Evolutionary conservation across 2,113 vertebrate species (phyloP), one percentile per base, ranked within the genome.

Genomic region (Psittacara wagleri): DNA sequence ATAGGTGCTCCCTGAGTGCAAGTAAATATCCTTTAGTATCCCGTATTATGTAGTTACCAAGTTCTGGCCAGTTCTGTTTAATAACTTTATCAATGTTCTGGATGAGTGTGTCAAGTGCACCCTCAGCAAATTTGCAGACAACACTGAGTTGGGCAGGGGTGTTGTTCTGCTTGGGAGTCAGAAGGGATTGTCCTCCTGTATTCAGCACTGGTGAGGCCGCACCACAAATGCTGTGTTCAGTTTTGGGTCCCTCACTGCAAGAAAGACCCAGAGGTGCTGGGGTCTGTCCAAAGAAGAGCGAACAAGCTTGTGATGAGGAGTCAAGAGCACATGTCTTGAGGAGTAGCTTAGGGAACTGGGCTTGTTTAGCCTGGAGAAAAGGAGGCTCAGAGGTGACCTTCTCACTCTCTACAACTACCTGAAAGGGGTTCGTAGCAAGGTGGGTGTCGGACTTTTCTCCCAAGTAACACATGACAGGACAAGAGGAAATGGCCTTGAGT

Each of bases 381-480:
- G 20, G 33, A 16, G 28, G 41, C 10, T 57, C 62, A 37, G 54
- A 19, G 35, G 48, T 39, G 24, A 20, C 13, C 27, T 63, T 44
- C 20, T 28, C 23, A 2, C 18, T 57, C 35, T 9, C 31, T 11
- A 3, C 17, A 57, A 3, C 5, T 11, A 9, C 25, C 29, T 63
- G 27, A 33, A 37, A 54, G 15, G 3, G 20, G 73, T 24, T 19
- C 17, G 41, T n/a, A 59, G 73, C 9, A 15, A n/a, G 7, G 13
- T 11, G 23, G 7, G 7, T 4, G 6, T 55, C 0, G 0, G 3
- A 43, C 43, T 33, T 67, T 44, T 49, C 33, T 51, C 43, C 35
- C 20, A 33, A 17, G 25, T 4, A 41, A 35, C 11, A 48, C 31
- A 18, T 16, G 29, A 17, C 2, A 49, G 62, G 29, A 19, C 55